These are phyloP conservation scores for Allophyes oxyacanthae DNA, from an alignment of 2,888 invertebrate genomes.

Conservation along the genomic window DNA sequence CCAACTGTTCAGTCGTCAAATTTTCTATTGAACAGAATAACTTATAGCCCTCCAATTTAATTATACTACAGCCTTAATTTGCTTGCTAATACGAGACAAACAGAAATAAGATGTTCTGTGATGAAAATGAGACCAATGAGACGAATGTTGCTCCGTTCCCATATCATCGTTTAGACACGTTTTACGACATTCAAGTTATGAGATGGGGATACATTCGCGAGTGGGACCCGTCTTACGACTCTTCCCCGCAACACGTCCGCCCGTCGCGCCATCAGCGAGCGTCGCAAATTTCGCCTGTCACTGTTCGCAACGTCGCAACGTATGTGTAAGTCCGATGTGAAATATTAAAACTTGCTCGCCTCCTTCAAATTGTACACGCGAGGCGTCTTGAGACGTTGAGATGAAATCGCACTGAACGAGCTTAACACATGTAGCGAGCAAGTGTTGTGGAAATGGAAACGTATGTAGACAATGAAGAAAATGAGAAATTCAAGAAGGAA, in stretches of 20 bases:
- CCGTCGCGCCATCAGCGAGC: too few relatives aligned
- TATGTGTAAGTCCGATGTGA: constrained; percentile 41
- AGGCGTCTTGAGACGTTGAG: constrained; percentile 15
- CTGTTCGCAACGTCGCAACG: constrained; percentile 9
- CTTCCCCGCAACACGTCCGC: constrained; percentile 11
- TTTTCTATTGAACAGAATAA: too few relatives aligned
- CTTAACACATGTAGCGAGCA: constrained; percentile 7
- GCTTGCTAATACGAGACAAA: too few relatives aligned
- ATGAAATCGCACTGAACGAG: constrained; percentile 26
- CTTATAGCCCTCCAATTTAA: too few relatives aligned
- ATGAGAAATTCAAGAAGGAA: constrained; percentile 1
- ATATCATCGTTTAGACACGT: constrained; percentile 2
- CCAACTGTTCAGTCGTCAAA: too few relatives aligned
- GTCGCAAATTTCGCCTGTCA: constrained; percentile 11
- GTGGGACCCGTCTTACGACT: constrained; percentile 18
- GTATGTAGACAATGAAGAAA: constrained; percentile 14
- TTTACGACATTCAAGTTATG: constrained; percentile 38
- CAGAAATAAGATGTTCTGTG: too few relatives aligned
- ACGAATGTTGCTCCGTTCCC: not conserved
- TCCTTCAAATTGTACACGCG: constrained; percentile 31
- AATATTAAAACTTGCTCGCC: constrained; percentile 47
- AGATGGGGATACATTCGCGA: constrained; percentile 32
- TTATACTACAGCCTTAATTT: too few relatives aligned
- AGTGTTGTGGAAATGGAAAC: not conserved
- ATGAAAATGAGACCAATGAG: too few relatives aligned